Evolutionary conservation across 2,888 invertebrate genomes (phyloP).

Genomic region (Yponomeuta plumbellus): DNA sequence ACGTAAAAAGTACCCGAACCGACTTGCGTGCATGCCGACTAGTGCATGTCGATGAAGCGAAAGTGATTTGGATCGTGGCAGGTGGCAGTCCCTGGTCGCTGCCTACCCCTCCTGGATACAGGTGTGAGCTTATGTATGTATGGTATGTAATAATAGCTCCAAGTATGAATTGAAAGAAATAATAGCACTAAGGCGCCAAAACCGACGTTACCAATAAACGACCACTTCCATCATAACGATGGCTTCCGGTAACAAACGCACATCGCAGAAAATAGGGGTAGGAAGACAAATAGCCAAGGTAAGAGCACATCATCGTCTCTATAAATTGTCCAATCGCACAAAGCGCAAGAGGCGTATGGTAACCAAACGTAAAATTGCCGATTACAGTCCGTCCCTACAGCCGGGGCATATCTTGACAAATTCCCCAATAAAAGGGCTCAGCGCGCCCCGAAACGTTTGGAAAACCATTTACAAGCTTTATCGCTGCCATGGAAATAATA

Average conservation of each 20-base stretch:
- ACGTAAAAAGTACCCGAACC: no score
- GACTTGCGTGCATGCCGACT: no score
- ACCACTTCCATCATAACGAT: neutral
- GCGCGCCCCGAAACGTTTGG: conserved; percentile 67
- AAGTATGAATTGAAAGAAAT: no score
- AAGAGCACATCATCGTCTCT: conserved; percentile 23
- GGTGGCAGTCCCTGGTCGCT: no score
- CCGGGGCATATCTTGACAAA: conserved; percentile 70
- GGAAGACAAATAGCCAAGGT: conserved; percentile 7
- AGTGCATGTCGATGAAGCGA: no score
- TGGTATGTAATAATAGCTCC: no score
- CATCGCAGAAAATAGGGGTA: neutral
- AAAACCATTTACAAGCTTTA: conserved; percentile 75
- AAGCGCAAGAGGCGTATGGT: conserved; percentile 52
- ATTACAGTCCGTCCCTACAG: conserved; percentile 65
- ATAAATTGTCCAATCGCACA: conserved; percentile 39
- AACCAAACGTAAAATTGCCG: conserved; percentile 68
- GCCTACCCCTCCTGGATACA: no score
- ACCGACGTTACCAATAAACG: neutral
- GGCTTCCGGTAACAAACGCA: neutral
- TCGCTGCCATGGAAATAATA: conserved; percentile 74
- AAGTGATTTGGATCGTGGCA: no score
- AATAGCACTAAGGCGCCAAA: no score
- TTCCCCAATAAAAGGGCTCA: conserved; percentile 71
- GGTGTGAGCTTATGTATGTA: no score